Conservation (phyloP, 1,140 invertebrate species). For the Portunus trituberculatus region DNA sequence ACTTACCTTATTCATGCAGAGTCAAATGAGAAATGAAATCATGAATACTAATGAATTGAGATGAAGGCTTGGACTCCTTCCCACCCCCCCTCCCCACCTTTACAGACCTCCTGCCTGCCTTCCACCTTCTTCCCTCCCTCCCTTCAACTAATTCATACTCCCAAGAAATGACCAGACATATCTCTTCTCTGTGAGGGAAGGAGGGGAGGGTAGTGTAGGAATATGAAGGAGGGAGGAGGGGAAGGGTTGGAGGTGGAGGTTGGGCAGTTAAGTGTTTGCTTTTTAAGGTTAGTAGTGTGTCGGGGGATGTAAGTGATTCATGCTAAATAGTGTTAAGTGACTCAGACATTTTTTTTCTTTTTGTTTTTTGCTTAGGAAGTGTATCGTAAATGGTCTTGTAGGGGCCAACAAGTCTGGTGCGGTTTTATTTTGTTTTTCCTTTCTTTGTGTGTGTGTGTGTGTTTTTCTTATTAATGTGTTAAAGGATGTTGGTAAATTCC, state of each 20-base stretch:
- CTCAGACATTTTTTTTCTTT: too few species aligned
- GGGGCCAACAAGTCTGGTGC: too few species aligned
- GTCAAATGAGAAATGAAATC: conserved; percentile 12
- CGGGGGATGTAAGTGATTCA: not conserved
- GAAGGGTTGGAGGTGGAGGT: not conserved
- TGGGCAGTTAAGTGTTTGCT: too few species aligned
- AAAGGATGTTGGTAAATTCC: too few species aligned
- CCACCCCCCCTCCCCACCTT: not conserved
- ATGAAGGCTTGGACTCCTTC: not conserved
- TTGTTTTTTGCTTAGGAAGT: too few species aligned
- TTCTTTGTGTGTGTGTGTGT: too few species aligned
- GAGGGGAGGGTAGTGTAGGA: not conserved
- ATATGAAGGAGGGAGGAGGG: too few species aligned
- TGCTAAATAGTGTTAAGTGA: not conserved
- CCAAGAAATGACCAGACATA: not conserved
- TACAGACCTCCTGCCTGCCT: not conserved
- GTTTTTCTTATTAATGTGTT: too few species aligned
- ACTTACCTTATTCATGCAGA: conserved; percentile 13
- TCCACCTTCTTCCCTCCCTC: not conserved
- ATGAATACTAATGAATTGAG: conserved; percentile 15
- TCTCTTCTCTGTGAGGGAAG: not conserved
- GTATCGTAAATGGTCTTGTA: too few species aligned
- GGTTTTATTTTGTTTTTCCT: too few species aligned
- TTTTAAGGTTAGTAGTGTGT: not conserved
- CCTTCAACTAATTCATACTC: not conserved